Evolutionary conservation across 2,113 vertebrate species (phyloP).

Genomic region (Elephantulus edwardii): DNA sequence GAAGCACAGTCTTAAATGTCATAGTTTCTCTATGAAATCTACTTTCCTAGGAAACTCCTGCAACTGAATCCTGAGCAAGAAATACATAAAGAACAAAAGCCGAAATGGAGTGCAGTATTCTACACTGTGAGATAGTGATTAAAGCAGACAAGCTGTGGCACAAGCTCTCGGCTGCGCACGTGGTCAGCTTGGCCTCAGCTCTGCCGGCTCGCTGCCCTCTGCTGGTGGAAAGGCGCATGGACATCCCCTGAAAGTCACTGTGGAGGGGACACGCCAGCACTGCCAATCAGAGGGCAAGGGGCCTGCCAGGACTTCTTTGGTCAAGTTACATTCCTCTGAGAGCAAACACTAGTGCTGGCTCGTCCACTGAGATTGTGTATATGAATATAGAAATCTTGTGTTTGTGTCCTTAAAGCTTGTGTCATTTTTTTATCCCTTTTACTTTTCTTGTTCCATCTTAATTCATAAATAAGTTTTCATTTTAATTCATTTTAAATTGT

Average conservation of each 20-base stretch:
- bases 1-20: no score
- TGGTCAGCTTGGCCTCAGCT: accelerated
- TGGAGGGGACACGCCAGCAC: not conserved
- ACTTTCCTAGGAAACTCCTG: no score
- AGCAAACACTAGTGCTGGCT: not conserved
- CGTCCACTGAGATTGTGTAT: not conserved
- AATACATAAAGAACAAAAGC: not conserved
- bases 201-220: slow-evolving; percentile 10
- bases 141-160: not conserved
- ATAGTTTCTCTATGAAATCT: no score
- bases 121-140: not conserved
- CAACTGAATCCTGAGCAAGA: not conserved
- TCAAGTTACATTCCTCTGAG: not conserved
- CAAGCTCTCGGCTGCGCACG: no score
- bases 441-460: not conserved
- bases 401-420: not conserved
- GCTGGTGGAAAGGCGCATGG: not conserved
- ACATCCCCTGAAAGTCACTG: not conserved
- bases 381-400: not conserved
- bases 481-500: slow-evolving; percentile 6
- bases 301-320: not conserved
- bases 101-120: not conserved
- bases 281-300: not conserved
- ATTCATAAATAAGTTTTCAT: no score
- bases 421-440: not conserved